phyloP scores from a whole-genome alignment of 2,888 invertebrate genomes.

The Drosophila affinis region DNA sequence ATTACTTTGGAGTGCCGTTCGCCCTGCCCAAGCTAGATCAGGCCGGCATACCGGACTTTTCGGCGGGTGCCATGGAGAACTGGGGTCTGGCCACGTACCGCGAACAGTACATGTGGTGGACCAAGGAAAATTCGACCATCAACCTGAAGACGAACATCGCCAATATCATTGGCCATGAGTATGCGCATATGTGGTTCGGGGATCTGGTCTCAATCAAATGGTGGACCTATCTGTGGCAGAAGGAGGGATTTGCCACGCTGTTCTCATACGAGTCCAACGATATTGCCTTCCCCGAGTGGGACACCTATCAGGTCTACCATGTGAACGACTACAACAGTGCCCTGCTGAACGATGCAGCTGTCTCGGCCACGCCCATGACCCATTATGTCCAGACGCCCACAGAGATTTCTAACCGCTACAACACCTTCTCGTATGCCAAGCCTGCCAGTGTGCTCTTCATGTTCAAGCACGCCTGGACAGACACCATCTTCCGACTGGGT shows the following conservation, averaged over 20 bases:
- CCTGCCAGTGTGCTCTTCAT: slow-evolving; percentile 64
- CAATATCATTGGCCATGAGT: slow-evolving; percentile 86
- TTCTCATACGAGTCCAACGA: slow-evolving; percentile 79
- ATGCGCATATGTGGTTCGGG: slow-evolving; percentile 92
- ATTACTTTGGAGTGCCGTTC: slow-evolving; percentile 90
- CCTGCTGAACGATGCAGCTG: slow-evolving; percentile 57
- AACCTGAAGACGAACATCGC: slow-evolving; percentile 83
- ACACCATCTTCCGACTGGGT: slow-evolving; percentile 61
- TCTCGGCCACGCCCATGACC: slow-evolving; percentile 86
- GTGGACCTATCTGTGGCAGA: slow-evolving; percentile 90
- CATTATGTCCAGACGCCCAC: slow-evolving; percentile 92
- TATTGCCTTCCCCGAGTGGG: slow-evolving; percentile 86
- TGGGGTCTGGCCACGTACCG: slow-evolving; percentile 92
- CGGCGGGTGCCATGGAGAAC: slow-evolving; percentile 96
- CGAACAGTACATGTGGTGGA: slow-evolving; percentile 80
- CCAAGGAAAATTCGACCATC: slow-evolving; percentile 67
- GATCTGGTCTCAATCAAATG: slow-evolving; percentile 88
- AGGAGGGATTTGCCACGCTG: slow-evolving; percentile 87
- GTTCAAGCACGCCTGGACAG: slow-evolving; percentile 71
- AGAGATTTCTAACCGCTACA: slow-evolving; percentile 92
- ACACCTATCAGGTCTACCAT: slow-evolving; percentile 89
- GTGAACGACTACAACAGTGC: slow-evolving; percentile 86
- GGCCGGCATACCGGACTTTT: slow-evolving; percentile 93
- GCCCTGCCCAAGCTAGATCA: slow-evolving; percentile 93
- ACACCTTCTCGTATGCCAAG: slow-evolving; percentile 94